Evolutionary conservation across 1,140 invertebrate species (phyloP).

Genomic region (Dinoponera quadriceps): DNA sequence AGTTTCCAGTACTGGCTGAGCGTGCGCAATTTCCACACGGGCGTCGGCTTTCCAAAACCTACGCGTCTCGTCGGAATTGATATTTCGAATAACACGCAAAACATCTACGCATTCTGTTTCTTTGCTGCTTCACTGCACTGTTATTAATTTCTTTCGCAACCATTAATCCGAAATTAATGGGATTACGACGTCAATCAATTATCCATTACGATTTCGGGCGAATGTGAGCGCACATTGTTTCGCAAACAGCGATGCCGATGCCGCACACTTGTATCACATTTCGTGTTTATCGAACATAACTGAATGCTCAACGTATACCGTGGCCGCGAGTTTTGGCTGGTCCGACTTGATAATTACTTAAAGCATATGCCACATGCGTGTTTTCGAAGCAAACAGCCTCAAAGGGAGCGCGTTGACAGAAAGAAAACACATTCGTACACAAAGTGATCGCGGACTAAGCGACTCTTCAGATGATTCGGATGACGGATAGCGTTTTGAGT

Average conservation of each 20-base stretch:
- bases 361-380: constrained; percentile 22
- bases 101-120: not conserved
- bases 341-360: constrained; percentile 39
- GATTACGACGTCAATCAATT: not conserved
- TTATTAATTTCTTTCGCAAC: no score
- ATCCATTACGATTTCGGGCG: not conserved
- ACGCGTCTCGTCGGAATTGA: no score
- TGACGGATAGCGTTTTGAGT: constrained; percentile 38
- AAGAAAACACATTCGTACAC: constrained; percentile 46
- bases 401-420: constrained; percentile 45
- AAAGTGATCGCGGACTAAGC: constrained; percentile 33
- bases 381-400: constrained; percentile 55
- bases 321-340: constrained; percentile 17
- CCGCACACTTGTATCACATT: not conserved
- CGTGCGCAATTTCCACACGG: no score
- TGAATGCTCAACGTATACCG: no score
- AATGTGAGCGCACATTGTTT: not conserved
- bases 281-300: constrained; percentile 5
- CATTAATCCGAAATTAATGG: no score
- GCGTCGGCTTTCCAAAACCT: no score
- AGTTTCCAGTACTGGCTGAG: no score
- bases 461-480: constrained; percentile 36
- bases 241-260: not conserved
- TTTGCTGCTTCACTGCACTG: no score
- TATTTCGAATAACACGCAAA: no score